phyloP scores from a whole-genome alignment of 2,888 invertebrate genomes.

The Drosophila nr. medialis region DNA sequence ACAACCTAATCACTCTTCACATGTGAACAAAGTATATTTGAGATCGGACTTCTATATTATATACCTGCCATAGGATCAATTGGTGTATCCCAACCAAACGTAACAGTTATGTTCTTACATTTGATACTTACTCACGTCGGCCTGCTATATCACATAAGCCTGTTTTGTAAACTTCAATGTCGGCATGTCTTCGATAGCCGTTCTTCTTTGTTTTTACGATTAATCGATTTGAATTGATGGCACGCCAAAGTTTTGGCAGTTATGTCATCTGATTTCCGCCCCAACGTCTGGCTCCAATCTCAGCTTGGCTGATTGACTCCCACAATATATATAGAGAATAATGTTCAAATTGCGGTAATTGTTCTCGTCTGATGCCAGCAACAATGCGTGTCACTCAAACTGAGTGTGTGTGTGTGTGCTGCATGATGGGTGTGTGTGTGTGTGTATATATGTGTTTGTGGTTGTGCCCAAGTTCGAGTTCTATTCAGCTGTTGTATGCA shows the following conservation, averaged over 20 bases:
- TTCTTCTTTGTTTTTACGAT: conserved; percentile 1
- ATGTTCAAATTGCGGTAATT: conserved; percentile 64
- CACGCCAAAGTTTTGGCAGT: conserved; percentile 13
- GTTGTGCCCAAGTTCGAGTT: conserved; percentile 3
- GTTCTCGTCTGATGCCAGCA: conserved; percentile 51
- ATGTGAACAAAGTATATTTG: not conserved
- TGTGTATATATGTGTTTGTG: not conserved
- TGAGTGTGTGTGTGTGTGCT: not conserved
- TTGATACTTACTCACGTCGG: not conserved
- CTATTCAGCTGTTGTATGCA: conserved; percentile 14
- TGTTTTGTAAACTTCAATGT: not conserved
- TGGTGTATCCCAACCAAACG: not conserved
- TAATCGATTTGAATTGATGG: not conserved
- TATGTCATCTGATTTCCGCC: conserved; percentile 39
- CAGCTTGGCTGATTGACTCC: conserved; percentile 60
- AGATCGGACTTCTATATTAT: not conserved
- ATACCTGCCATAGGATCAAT: not conserved
- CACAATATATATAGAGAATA: conserved; percentile 53
- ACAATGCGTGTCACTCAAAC: conserved; percentile 44
- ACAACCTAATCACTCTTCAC: not conserved
- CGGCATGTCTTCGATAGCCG: not conserved
- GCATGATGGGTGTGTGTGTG: not conserved
- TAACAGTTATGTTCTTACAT: not conserved
- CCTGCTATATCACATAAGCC: not conserved
- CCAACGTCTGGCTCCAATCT: conserved; percentile 29